Percentiles rank a stretch among this genome's conserved stretches.
Evolutionary conservation across 2,113 vertebrate species (phyloP).

Genomic region (Ancistrus triradiatus): DNA sequence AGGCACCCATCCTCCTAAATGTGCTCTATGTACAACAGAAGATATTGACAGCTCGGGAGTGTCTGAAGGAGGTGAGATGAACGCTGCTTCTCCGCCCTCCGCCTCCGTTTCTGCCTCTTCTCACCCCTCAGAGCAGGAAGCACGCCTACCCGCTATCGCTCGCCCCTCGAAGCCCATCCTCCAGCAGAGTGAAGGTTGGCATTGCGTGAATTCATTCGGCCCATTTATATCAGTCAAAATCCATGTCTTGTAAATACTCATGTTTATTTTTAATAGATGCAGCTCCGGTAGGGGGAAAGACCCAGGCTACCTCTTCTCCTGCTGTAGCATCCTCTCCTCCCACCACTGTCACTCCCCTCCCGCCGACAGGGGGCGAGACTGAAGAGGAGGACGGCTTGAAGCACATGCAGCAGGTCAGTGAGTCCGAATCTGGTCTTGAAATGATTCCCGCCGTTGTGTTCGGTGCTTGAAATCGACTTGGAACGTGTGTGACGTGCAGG

Average conservation of each 20-base stretch:
- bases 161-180: not conserved
- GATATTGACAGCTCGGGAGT: not conserved
- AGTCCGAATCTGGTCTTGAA: not conserved
- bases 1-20: no score
- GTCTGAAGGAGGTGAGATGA: not conserved
- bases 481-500: no score
- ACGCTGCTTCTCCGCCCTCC: slow-evolving; percentile 24
- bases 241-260: no score
- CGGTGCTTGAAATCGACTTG: no score
- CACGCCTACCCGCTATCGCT: not conserved
- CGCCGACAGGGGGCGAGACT: slow-evolving; percentile 58
- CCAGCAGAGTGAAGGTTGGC: not conserved
- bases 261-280: no score
- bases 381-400: slow-evolving; percentile 79
- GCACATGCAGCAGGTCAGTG: slow-evolving; percentile 72
- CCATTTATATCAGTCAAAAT: no score
- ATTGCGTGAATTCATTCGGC: no score
- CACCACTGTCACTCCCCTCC: slow-evolving; percentile 45
- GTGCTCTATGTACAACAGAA: slow-evolving; percentile 1
- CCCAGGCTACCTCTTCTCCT: not conserved
- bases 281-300: not conserved
- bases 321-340: not conserved
- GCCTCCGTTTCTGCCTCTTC: not conserved
- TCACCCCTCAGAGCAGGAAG: not conserved
- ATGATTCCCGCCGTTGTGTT: slow-evolving; percentile 20